phyloP scores from a whole-genome alignment of 2,113 vertebrate species.

The Campylomormyrus tamandua region DNA sequence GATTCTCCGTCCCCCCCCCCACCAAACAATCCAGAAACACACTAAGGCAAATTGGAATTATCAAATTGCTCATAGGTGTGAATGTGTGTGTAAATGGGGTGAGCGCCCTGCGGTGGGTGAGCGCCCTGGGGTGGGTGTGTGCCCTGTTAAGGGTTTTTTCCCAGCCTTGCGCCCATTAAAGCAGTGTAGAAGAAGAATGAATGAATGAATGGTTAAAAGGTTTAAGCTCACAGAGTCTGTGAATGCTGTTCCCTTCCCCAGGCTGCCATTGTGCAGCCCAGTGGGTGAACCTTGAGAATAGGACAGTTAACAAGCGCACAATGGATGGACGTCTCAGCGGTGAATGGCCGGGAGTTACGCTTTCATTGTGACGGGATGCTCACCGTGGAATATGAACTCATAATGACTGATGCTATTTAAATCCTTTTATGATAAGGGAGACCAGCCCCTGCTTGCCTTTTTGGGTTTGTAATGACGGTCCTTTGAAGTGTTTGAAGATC shows the following conservation, averaged over 20 bases:
- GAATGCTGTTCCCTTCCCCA: neutral
- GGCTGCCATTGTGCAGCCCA: neutral
- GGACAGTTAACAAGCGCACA: neutral
- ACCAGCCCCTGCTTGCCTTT: neutral
- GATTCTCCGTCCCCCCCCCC: neutral
- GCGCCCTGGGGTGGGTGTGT: too few species aligned
- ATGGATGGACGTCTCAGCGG: neutral
- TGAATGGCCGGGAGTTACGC: neutral
- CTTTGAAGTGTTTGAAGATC: conserved; percentile 7
- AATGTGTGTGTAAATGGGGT: neutral
- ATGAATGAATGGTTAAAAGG: neutral
- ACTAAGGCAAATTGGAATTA: neutral
- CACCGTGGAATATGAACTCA: neutral
- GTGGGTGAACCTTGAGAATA: neutral
- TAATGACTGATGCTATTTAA: conserved; percentile 10
- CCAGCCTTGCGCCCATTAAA: neutral
- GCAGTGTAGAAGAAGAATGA: neutral
- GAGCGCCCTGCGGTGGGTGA: too few species aligned
- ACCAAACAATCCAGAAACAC: neutral
- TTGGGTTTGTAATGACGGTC: neutral
- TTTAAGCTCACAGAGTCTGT: neutral
- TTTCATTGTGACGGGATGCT: neutral
- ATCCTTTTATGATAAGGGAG: neutral
- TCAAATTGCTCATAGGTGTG: neutral
- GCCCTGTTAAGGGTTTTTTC: neutral